These are phyloP conservation scores for Dendrolimus punctatus DNA, from an alignment of 1,140 invertebrate genomes.

Conservation along the genomic window DNA sequence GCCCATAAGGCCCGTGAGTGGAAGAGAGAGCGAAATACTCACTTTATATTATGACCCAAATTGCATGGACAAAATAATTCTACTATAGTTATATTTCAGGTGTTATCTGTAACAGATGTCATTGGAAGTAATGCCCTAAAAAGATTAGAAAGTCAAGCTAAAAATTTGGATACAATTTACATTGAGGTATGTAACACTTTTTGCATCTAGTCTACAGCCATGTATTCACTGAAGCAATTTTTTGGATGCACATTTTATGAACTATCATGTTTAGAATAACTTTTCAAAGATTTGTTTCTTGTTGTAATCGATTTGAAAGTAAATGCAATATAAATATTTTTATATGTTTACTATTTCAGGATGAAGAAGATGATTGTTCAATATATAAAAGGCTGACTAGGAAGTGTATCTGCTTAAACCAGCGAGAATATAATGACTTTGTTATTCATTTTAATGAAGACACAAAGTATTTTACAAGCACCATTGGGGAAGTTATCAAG, in stretches of 20 bases:
- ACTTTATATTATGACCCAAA: no score
- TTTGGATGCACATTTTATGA: no score
- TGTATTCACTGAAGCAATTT: no score
- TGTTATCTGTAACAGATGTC: slow-evolving; percentile 7
- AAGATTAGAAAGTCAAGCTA: slow-evolving; percentile 29
- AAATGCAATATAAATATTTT: no score
- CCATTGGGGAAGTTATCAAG: slow-evolving; percentile 52
- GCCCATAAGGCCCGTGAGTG: no score
- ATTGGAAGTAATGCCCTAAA: slow-evolving; percentile 17
- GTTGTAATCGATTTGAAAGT: no score
- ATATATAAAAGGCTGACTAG: slow-evolving; percentile 49
- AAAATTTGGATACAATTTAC: slow-evolving; percentile 30
- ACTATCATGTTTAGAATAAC: no score
- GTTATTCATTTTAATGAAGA: slow-evolving; percentile 57
- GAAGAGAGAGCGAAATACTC: no score
- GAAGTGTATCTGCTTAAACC: slow-evolving; percentile 55
- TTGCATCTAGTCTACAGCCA: no score
- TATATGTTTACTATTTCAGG: slow-evolving; percentile 17
- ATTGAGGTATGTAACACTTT: slow-evolving; percentile 18
- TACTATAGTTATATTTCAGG: slow-evolving; percentile 9
- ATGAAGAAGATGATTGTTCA: slow-evolving; percentile 47
- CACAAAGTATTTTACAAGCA: slow-evolving; percentile 38
- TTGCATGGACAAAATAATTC: no score
- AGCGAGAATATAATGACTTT: slow-evolving; percentile 48
- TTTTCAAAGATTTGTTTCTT: no score